Base-by-base conservation (phyloP, 2,113 vertebrate species). In the Vicugna pacos region DNA sequence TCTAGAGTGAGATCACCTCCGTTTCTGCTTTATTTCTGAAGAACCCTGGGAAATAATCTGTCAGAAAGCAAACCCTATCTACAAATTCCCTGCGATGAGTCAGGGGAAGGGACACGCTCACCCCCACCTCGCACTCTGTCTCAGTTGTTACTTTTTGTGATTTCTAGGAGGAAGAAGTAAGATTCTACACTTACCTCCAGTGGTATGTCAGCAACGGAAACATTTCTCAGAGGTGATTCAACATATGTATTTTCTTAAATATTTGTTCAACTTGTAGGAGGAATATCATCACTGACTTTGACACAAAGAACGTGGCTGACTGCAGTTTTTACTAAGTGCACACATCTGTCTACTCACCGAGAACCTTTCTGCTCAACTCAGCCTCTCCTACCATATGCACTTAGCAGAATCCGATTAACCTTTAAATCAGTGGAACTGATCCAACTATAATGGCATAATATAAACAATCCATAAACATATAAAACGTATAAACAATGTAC, bases 41-140 rank as follows among this genome's bases (percentile, higher is more conserved):
- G 65, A 81, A 58, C 64, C 10, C 9, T 54, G 19, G 69, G 50
- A 28, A 86, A 58, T 32, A 64, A 62, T 46, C 8, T 60, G 19
- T 62, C 67, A 48, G 1, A 62, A 54, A 84, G 30, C 26, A 58
- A 10, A n/a, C 9, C 2, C 52, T 26, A 22, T 22, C 52, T 72
- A 30, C 38, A 64, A 20, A 19, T 20, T 32, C 15, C 26, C 10
- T 32, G 7, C 2, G 8, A 28, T 0, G 13, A 30, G 6, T 11
- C 8, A 46, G 65, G 26, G 28, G 38, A 85, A 35, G 14, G n/a
- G 2, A 28, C 6, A 3, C 4, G 12, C 48, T 9, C 15, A 10
- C 26, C 35, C 30, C 7, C 22, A 12, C 0, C 1, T 28, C 15
- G 10, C 24, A 15, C 32, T 28, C 3, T 42, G 38, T 19, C 28